phyloP scores from a whole-genome alignment of 2,113 vertebrate genomes.

The Propithecus coquereli region DNA sequence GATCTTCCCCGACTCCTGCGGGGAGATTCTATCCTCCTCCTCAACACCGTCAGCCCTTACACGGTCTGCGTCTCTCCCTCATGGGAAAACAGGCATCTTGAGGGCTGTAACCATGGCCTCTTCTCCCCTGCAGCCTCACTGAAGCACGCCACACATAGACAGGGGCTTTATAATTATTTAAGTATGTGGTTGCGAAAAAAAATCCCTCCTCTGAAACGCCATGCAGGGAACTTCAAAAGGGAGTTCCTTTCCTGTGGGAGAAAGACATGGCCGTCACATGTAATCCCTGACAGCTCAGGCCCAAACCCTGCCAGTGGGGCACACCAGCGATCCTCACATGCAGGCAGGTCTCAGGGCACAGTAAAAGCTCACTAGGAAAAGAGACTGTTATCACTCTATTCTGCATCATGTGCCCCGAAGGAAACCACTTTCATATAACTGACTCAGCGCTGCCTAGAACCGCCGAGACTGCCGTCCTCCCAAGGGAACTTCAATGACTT shows the following conservation, averaged over 20 bases:
- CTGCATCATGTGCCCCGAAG: not conserved
- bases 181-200: not conserved
- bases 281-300: not conserved
- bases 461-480: not conserved
- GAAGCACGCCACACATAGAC: not conserved
- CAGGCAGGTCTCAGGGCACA: not conserved
- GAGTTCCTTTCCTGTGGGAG: not conserved
- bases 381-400: not conserved
- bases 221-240: not conserved
- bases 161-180: not conserved
- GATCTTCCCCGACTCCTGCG: not conserved
- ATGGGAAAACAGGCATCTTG: not conserved
- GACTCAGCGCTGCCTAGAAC: not conserved
- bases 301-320: not conserved
- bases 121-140: not conserved
- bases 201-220: not conserved
- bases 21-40: not conserved
- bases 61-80: not conserved
- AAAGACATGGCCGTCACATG: too few relatives aligned
- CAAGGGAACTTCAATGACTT: not conserved
- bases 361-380: not conserved
- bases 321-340: not conserved
- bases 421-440: not conserved
- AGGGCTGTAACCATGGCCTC: not conserved
- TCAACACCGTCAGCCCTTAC: not conserved